phyloP scores from a whole-genome alignment of 2,113 vertebrate species.

The Podiceps cristatus region DNA sequence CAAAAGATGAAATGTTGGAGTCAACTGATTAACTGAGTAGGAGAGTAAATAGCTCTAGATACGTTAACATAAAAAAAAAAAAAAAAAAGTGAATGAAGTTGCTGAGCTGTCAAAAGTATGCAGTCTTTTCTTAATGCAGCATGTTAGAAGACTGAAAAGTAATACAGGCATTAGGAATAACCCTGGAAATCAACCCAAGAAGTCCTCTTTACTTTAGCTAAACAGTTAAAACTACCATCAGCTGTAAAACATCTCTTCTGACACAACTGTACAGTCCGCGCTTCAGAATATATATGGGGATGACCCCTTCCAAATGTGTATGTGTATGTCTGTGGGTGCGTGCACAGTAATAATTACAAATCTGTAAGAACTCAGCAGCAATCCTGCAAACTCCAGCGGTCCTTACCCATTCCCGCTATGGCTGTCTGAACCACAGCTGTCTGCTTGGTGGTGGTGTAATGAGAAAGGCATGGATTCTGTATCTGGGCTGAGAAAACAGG shows the following conservation, averaged over 20 bases:
- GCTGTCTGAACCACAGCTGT: not conserved
- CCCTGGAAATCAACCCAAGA: not conserved
- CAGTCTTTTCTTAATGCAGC: not conserved
- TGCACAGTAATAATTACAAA: not conserved
- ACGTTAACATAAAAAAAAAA: not conserved
- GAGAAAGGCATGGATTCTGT: not conserved
- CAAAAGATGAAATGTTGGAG: not conserved
- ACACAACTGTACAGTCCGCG: not conserved
- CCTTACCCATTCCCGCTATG: not conserved
- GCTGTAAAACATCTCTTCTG: not conserved
- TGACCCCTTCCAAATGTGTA: not conserved
- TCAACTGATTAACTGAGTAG: not conserved
- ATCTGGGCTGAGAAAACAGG: not conserved
- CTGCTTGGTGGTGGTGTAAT: not conserved
- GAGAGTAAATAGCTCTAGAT: not conserved
- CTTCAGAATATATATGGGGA: accelerated
- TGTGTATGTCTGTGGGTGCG: not conserved
- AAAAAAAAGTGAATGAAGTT: not conserved
- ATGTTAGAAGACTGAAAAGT: not conserved
- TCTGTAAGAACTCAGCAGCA: not conserved
- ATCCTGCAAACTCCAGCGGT: not conserved
- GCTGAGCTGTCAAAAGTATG: not conserved
- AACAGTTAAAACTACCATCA: not conserved
- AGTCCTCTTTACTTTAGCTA: not conserved
- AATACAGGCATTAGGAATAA: not conserved